Conservation (phyloP, 2,113 vertebrate genomes). For the Sturnus vulgaris region DNA sequence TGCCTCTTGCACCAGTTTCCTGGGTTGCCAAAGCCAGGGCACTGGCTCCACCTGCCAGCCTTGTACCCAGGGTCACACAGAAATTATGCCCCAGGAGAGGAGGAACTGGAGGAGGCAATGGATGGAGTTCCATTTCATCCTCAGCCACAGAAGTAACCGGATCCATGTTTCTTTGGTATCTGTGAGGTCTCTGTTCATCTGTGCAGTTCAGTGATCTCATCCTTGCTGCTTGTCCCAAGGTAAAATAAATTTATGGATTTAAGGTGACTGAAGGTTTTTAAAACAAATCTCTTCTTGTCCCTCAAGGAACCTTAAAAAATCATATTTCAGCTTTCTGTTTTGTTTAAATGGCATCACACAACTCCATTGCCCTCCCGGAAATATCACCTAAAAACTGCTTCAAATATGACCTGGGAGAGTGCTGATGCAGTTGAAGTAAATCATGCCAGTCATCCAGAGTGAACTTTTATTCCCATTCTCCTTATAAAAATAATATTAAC, state of each 20-base stretch:
- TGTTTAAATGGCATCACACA: conserved; percentile 27
- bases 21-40: not conserved
- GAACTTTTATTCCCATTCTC: conserved; percentile 41
- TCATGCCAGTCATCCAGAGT: not conserved
- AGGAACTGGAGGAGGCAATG: fast-evolving
- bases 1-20: not conserved
- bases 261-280: conserved; percentile 10
- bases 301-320: conserved; percentile 13
- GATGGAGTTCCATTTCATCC: not conserved
- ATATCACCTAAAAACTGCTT: not conserved
- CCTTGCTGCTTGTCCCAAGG: not conserved
- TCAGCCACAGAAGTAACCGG: not conserved
- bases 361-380: not conserved
- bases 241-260: conserved; percentile 35
- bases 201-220: conserved; percentile 24
- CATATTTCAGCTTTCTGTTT: conserved; percentile 32
- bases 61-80: not conserved
- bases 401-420: not conserved
- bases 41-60: not conserved
- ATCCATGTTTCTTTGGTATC: not conserved
- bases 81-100: not conserved
- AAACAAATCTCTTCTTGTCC: conserved; percentile 27
- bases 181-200: conserved; percentile 17
- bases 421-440: conserved; percentile 31
- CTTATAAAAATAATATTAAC: conserved; percentile 49